phyloP scores from a whole-genome alignment of 2,888 invertebrate genomes.

The Tribolium freemani region DNA sequence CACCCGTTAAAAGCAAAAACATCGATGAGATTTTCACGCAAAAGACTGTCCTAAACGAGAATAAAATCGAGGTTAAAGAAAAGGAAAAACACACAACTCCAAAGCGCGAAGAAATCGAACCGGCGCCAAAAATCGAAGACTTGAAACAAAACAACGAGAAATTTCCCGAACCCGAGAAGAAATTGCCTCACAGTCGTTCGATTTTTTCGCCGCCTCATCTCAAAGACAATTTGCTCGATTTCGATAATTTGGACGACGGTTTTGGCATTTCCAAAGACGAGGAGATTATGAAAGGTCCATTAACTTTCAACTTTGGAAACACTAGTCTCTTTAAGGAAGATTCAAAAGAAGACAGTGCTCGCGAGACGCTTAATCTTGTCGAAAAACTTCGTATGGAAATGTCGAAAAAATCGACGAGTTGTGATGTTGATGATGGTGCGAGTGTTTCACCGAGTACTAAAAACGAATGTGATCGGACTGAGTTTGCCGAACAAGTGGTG shows the following conservation, averaged over 20 bases:
- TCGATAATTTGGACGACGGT: constrained; percentile 72
- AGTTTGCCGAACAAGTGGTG: constrained; percentile 62
- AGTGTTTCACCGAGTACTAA: constrained; percentile 66
- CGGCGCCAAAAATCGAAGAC: not conserved
- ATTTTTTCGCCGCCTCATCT: constrained; percentile 80
- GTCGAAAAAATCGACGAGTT: constrained; percentile 74
- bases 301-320: constrained; percentile 75
- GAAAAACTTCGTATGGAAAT: constrained; percentile 85
- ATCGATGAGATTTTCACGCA: constrained; percentile 56
- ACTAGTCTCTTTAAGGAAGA: constrained; percentile 81
- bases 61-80: constrained; percentile 44
- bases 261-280: constrained; percentile 74
- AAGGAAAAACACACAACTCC: not conserved
- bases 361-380: constrained; percentile 87
- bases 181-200: constrained; percentile 70
- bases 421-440: constrained; percentile 63
- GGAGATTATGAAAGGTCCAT: constrained; percentile 74
- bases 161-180: constrained; percentile 7
- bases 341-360: constrained; percentile 85
- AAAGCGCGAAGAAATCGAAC: constrained; percentile 12
- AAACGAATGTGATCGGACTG: constrained; percentile 62
- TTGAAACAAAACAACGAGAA: not conserved
- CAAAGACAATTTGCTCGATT: constrained; percentile 74
- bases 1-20: constrained; percentile 50
- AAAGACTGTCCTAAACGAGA: constrained; percentile 55